Base-by-base conservation (phyloP, 1,140 invertebrate species). In the Tribolium madens region DNA sequence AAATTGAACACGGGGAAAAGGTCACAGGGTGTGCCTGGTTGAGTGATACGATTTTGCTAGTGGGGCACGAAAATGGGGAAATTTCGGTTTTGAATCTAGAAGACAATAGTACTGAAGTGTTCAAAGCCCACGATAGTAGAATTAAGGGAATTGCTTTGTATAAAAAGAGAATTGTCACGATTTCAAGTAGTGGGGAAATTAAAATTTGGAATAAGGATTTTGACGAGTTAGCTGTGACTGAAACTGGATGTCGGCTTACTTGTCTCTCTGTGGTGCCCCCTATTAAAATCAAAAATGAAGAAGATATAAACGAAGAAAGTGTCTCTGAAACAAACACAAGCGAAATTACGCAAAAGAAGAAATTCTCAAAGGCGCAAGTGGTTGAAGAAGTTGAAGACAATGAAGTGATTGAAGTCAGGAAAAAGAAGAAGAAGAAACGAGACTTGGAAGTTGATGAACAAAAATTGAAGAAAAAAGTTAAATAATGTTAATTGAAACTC, bases 131-230 rank as follows among this genome's bases (percentile, higher is more conserved):
- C 76, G 88, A 88, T 60, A 86, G 88, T 69, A 87, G 94, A 84
- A 89, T 95, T 0, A 94, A 94, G 86, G 90, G 89, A 84, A 86
- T 94, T 21, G 84, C 87, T 75, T 87, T 85, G 78, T 86, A 86
- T 78, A 80, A 86, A 12, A 84, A 86, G 12, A 86, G 76, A 18
- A 81, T 87, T 48, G 85, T 80, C 1, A 90, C 92, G 15, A 91
- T 89, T 13, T 92, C 92, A 0, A 96, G 93, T 87, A 89, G 91
- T 47, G 94, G 95, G 0, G 90, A 92, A 84, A 89, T 96, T 42
- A 95, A 94, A 87, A 80, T 95, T 0, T 96, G 94, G 94, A 87
- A 88, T 52, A 85, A 85, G 72, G 85, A 82, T 10, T 82, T 93
- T 18, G 84, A 82, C 75, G 85, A 89, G 83, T 82, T 91, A 73